phyloP scores from a whole-genome alignment of 2,113 vertebrate genomes.

The Hymenochirus boettgeri region DNA sequence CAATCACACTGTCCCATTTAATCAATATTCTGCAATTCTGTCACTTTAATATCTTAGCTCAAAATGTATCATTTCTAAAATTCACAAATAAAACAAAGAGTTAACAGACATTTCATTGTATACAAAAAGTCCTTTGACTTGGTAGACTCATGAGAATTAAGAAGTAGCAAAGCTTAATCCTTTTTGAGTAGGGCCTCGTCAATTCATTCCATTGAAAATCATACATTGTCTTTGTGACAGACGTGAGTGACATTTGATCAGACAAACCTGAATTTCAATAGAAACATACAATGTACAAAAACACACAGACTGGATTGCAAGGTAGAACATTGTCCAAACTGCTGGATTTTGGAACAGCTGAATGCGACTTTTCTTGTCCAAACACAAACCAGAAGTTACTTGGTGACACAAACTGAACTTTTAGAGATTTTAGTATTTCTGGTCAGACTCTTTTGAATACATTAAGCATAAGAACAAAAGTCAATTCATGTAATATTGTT shows the following conservation, averaged over 20 bases:
- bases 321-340: constrained; percentile 18
- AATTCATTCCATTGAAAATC: constrained; percentile 32
- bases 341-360: constrained; percentile 3
- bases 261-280: constrained; percentile 32
- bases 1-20: too few relatives aligned
- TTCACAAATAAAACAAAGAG: neutral
- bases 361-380: constrained; percentile 26
- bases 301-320: constrained; percentile 30
- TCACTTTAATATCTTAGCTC: too few relatives aligned
- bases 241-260: constrained; percentile 41
- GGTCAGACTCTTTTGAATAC: neutral
- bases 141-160: constrained; percentile 32
- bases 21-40: too few relatives aligned
- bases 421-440: constrained; percentile 24
- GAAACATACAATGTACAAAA: constrained; percentile 29
- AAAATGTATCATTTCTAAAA: too few relatives aligned
- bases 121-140: constrained; percentile 29
- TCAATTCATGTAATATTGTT: constrained; percentile 27
- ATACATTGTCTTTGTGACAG: constrained; percentile 37
- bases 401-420: constrained; percentile 9
- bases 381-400: constrained; percentile 12
- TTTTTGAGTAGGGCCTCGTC: constrained; percentile 19
- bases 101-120: constrained; percentile 31
- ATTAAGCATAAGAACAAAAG: constrained; percentile 28
- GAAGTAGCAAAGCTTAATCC: constrained; percentile 35